Evolutionary conservation across 2,113 vertebrate species (phyloP).

Genomic region (Xenotilapia leptura): DNA sequence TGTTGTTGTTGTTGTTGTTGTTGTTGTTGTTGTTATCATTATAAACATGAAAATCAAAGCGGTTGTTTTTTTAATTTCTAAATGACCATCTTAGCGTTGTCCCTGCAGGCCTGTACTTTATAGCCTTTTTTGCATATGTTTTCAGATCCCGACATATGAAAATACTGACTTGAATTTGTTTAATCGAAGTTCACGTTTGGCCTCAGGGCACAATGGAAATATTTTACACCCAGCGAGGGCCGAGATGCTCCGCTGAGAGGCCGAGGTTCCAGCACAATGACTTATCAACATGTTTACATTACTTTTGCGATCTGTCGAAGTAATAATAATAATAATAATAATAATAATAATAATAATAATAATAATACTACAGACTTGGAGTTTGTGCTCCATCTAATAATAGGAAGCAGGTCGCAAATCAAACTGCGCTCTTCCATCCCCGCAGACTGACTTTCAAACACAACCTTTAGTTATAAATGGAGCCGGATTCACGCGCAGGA

Average conservation of each 20-base stretch:
- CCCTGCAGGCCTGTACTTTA: not conserved
- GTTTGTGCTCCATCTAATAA: not conserved
- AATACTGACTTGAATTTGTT: constrained; percentile 22
- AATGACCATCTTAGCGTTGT: not conserved
- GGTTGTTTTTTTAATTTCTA: not conserved
- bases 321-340: not conserved
- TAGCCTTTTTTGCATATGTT: constrained; percentile 13
- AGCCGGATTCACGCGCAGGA: not conserved
- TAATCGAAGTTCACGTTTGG: constrained; percentile 23
- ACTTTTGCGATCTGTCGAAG: not conserved
- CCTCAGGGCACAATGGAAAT: constrained; percentile 9
- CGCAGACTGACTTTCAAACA: not conserved
- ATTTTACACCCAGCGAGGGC: not conserved
- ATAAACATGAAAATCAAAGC: not conserved
- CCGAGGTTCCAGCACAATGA: not conserved
- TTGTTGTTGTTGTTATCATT: not conserved
- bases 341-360: not conserved
- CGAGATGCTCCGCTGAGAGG: not conserved
- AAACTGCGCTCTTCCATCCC: rapidly evolving
- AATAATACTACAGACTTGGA: not conserved
- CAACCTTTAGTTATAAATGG: not conserved
- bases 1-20: no score
- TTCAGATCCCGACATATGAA: not conserved
- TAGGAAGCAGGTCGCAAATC: not conserved
- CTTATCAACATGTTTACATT: not conserved